Percentiles rank a stretch among this genome's conserved stretches.
phyloP scores from a whole-genome alignment of 1,140 invertebrate genomes.

The Phocides pigmalion region DNA sequence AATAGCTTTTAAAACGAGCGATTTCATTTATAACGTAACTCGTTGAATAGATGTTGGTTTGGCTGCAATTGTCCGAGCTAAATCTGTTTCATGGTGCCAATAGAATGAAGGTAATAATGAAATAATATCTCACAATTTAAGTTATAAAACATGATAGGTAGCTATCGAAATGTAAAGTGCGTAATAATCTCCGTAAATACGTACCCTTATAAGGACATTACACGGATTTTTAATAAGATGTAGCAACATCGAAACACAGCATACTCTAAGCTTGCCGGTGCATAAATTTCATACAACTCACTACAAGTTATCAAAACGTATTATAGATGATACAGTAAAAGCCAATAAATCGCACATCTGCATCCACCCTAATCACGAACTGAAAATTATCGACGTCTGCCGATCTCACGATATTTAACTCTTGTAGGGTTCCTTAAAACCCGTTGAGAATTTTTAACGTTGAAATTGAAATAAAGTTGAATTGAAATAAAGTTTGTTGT shows the following conservation, averaged over 20 bases:
- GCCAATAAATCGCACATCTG: conserved; percentile 1
- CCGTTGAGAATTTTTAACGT: no score
- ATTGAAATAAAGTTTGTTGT: no score
- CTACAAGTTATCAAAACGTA: not conserved
- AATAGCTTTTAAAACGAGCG: conserved; percentile 14
- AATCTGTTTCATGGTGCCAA: no score
- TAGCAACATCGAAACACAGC: no score
- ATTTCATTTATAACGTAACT: not conserved
- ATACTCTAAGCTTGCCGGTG: not conserved
- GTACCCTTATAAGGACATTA: no score
- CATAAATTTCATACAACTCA: not conserved
- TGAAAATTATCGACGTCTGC: conserved; percentile 14
- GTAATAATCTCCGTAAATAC: no score
- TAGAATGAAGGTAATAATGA: no score
- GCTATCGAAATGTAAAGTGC: no score
- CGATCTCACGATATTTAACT: conserved; percentile 6
- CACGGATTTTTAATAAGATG: no score
- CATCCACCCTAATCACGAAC: conserved; percentile 15
- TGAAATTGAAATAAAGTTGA: no score
- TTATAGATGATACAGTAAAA: not conserved
- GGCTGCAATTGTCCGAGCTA: not conserved
- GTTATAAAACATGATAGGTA: no score
- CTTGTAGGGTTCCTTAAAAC: conserved; percentile 11
- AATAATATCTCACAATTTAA: no score
- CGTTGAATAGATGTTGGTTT: not conserved